A percentile compares a stretch with the other conserved stretches of the same genome.
These are phyloP conservation scores for Sebastes matsubarae DNA, from an alignment of 2,797 vertebrate genomes.

Conservation along the genomic window DNA sequence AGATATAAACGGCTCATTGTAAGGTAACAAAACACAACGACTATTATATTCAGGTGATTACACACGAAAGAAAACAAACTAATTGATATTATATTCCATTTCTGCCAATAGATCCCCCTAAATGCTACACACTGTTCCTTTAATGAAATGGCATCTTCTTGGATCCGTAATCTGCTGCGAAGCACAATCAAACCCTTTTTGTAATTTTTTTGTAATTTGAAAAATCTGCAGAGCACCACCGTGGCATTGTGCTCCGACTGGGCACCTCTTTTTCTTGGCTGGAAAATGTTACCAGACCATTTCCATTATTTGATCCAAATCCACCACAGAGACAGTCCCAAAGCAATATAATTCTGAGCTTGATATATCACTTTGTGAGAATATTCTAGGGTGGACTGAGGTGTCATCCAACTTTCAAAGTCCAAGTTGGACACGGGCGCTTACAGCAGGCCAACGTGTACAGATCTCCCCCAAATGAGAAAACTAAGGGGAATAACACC, in stretches of 20 bases:
- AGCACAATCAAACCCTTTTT: neutral
- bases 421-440: constrained; percentile 12
- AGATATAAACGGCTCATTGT: too few relatives aligned
- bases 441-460: constrained; percentile 1
- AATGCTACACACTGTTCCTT: too few relatives aligned
- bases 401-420: constrained; percentile 11
- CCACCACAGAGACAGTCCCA: neutral
- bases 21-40: too few relatives aligned
- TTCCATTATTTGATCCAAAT: constrained; percentile 14
- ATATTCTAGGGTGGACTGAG: neutral
- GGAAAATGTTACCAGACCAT: neutral
- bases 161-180: neutral
- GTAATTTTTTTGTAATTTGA: neutral
- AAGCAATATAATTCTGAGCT: neutral
- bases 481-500: neutral
- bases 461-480: neutral
- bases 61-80: too few relatives aligned
- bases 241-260: neutral
- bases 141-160: neutral
- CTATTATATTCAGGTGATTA: too few relatives aligned
- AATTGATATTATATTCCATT: too few relatives aligned
- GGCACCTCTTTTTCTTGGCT: constrained; percentile 5
- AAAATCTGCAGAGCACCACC: neutral
- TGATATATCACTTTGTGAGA: constrained; percentile 6
- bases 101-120: too few relatives aligned